Evolutionary conservation across 1,140 invertebrate genomes (phyloP), one percentile per base, ranked within the genome.

Genomic region (Rhagoletis zephyria): DNA sequence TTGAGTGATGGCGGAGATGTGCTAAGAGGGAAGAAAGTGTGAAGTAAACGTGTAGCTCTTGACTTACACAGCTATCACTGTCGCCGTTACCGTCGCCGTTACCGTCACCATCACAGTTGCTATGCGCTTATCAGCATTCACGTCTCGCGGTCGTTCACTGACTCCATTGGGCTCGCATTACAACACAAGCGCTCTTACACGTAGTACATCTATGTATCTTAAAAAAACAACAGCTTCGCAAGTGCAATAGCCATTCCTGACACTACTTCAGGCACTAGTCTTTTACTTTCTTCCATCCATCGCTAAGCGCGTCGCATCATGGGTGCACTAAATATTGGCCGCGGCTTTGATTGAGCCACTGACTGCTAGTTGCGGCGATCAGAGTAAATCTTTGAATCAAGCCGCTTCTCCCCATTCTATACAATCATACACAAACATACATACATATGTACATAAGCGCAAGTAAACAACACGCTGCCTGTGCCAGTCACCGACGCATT

Each of bases 401-500:
- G 74, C 74, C 74, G 48, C 74, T 10, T 51, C n/a, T 19, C 6
- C 51, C 51, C 2, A 7, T 56, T 56, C 51, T 56, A 56, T 10
- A 56, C 51, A 30, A 30, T 2, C 51, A 56, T 56, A 7, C 51
- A 10, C 51, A 56, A 7, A 10, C 2, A 7, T 56, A 56, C 10
- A 56, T 30, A 16, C 14, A 59, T 2, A 59, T 48, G n/a, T 42
- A 70, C 9, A 12, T 70, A 81, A n/a, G 45, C 19, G 30, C 3
- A 56, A 12, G 48, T 30, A 42, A 56, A 51, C 40, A 51, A 30
- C 2, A 3, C n/a, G 56, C 5, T 12, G 74, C 16, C 74, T n/a
- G 48, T 81, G 74, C 74, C 74, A 81, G 74, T 81, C 74, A 14
- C 74, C 67, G 12, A 81, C 16, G 74, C 19, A 16, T 16, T 56